Percentiles rank a stretch among this genome's conserved stretches.
Evolutionary conservation across 2,113 vertebrate species (phyloP).

Genomic region (Geococcyx californianus): DNA sequence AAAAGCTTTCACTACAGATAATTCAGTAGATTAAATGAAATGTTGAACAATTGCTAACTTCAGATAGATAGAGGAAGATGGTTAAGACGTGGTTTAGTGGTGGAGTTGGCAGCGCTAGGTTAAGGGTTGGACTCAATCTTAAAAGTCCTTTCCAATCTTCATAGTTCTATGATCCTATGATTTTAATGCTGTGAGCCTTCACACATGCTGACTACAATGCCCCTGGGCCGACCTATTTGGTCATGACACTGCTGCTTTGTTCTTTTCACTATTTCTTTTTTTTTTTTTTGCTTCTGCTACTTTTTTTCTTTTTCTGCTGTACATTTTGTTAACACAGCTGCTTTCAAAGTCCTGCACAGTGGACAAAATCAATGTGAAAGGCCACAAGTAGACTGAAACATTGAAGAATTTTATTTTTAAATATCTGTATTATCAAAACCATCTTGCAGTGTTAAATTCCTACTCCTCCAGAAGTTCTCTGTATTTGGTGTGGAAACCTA

Average conservation of each 20-base stretch:
- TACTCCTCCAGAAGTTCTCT: background rate
- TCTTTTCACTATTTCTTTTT: background rate
- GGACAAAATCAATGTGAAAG: background rate
- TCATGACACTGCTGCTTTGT: background rate
- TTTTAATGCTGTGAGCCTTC: background rate
- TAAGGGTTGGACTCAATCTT: too few relatives aligned
- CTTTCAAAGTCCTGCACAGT: background rate
- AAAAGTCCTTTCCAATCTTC: too few relatives aligned
- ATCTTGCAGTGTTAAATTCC: background rate
- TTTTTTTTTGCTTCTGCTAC: background rate
- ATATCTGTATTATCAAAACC: background rate
- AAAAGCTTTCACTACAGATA: background rate
- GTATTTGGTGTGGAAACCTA: slow-evolving; percentile 39
- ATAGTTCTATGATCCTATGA: too few relatives aligned
- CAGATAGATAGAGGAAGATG: fast-evolving
- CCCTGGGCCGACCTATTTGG: background rate
- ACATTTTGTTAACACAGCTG: background rate
- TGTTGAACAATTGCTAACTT: background rate
- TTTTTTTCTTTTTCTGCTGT: background rate
- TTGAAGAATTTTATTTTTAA: background rate
- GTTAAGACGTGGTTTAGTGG: background rate
- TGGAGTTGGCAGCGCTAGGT: too few relatives aligned
- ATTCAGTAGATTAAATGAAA: background rate
- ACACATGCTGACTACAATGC: background rate
- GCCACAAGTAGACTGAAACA: background rate